Percentiles rank a stretch among this genome's conserved stretches.
Conservation (phyloP, 2,888 invertebrate species). For the Plusia festucae region DNA sequence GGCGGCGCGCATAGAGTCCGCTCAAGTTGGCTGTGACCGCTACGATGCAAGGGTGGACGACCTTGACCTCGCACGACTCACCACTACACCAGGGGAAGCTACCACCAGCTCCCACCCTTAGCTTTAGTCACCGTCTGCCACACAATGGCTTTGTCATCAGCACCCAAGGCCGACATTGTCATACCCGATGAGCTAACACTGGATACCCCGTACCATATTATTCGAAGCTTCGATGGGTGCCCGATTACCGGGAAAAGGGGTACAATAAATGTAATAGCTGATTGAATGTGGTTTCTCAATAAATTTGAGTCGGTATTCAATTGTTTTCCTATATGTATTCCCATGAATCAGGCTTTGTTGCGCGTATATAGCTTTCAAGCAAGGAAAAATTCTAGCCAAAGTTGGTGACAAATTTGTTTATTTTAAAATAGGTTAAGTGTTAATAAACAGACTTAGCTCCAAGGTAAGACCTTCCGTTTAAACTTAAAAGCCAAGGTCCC, state of each 20-base stretch:
- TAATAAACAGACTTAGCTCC: slow-evolving; percentile 22
- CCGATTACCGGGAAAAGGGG: slow-evolving; percentile 51
- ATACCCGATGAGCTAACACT: slow-evolving; percentile 41
- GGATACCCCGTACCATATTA: slow-evolving; percentile 27
- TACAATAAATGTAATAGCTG: slow-evolving; percentile 27
- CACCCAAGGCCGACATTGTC: slow-evolving; percentile 71
- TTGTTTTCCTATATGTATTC: slow-evolving; percentile 12
- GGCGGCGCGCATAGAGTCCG: slow-evolving; percentile 32
- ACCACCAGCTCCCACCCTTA: slow-evolving; percentile 74
- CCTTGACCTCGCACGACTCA: slow-evolving; percentile 57
- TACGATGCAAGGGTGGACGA: slow-evolving; percentile 65
- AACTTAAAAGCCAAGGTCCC: slow-evolving; percentile 43
- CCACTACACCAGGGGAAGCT: slow-evolving; percentile 56
- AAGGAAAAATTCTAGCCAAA: not conserved
- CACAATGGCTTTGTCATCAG: slow-evolving; percentile 85
- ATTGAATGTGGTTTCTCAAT: slow-evolving; percentile 30
- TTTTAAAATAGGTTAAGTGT: not conserved
- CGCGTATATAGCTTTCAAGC: slow-evolving; percentile 5
- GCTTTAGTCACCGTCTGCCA: slow-evolving; percentile 78
- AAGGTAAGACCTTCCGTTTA: slow-evolving; percentile 34
- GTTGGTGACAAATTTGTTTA: not conserved
- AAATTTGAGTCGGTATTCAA: slow-evolving; percentile 13
- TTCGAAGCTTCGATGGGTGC: slow-evolving; percentile 35
- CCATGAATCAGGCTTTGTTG: slow-evolving; percentile 31
- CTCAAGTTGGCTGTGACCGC: slow-evolving; percentile 69